A percentile compares a stretch with the other conserved stretches of the same genome.
phyloP scores from a whole-genome alignment of 2,888 invertebrate species.

The Salpingus planirostris region DNA sequence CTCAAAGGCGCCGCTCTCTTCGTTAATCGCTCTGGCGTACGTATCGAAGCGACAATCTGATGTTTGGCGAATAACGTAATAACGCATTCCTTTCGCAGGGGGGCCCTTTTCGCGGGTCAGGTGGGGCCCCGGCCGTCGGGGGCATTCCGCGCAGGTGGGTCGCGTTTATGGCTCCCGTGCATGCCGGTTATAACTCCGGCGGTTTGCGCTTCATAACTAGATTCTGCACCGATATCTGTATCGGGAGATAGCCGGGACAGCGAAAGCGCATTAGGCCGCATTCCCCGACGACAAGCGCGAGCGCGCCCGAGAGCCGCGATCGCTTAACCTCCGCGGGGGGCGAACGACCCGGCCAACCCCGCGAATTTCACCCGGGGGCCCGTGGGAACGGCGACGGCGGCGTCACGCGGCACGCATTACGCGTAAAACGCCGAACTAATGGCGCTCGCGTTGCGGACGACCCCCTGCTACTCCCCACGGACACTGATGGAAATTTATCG shows the following conservation, averaged over 20 bases:
- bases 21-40: constrained; percentile 27
- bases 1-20: constrained; percentile 25
- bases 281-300: constrained; percentile 22
- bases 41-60: constrained; percentile 27
- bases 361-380: too few relatives aligned
- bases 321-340: constrained; percentile 1
- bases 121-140: too few relatives aligned
- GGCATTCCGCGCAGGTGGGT: too few relatives aligned
- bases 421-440: constrained; percentile 20
- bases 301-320: constrained; percentile 7
- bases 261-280: constrained; percentile 39
- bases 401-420: constrained; percentile 2
- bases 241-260: constrained; percentile 37
- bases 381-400: constrained; percentile 6
- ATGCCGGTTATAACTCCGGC: constrained; percentile 23
- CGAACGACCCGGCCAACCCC: not conserved
- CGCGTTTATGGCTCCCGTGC: constrained; percentile 1
- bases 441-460: constrained; percentile 23
- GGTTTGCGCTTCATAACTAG: constrained; percentile 31
- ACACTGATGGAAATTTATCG: constrained; percentile 37
- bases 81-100: too few relatives aligned
- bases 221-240: constrained; percentile 38
- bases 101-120: too few relatives aligned
- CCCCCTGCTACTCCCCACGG: constrained; percentile 31
- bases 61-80: too few relatives aligned